Evolutionary conservation across 2,888 invertebrate genomes (phyloP).

Genomic region (Thereva nobilitata): DNA sequence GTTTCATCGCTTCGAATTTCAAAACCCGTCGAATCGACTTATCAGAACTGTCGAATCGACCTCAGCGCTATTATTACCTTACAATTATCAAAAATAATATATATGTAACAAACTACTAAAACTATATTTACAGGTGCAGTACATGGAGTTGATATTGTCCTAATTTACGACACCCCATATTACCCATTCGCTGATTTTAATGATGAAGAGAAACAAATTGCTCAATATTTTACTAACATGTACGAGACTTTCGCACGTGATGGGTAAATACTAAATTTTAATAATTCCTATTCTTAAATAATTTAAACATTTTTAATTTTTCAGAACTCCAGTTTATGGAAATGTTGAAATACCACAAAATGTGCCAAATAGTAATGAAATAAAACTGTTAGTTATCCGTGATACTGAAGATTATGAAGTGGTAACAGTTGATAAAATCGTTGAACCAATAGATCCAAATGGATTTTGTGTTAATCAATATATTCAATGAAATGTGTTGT

Average conservation of each 20-base stretch:
- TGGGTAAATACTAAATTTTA: constrained; percentile 11
- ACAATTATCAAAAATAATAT: no score
- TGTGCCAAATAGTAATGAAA: background rate
- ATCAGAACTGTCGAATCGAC: no score
- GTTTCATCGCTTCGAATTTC: no score
- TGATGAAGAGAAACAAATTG: background rate
- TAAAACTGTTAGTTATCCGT: constrained; percentile 15
- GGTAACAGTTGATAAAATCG: constrained; percentile 2
- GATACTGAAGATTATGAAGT: constrained; percentile 6
- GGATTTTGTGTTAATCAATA: no score
- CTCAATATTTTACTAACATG: constrained; percentile 4
- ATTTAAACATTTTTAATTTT: constrained; percentile 2
- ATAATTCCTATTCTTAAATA: background rate
- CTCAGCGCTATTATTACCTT: no score
- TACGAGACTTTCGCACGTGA: constrained; percentile 14
- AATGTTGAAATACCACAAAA: constrained; percentile 19
- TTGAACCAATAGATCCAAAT: background rate
- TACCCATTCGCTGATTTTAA: background rate
- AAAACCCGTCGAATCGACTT: no score
- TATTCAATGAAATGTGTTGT: no score
- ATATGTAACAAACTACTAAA: background rate
- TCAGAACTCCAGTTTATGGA: constrained; percentile 16
- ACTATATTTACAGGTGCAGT: constrained; percentile 44
- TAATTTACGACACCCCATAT: constrained; percentile 48
- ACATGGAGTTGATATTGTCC: constrained; percentile 66